Percentiles rank a stretch among this genome's conserved stretches.
Evolutionary conservation across 2,113 vertebrate species (phyloP).

Genomic region (Aspidoscelis tigris): DNA sequence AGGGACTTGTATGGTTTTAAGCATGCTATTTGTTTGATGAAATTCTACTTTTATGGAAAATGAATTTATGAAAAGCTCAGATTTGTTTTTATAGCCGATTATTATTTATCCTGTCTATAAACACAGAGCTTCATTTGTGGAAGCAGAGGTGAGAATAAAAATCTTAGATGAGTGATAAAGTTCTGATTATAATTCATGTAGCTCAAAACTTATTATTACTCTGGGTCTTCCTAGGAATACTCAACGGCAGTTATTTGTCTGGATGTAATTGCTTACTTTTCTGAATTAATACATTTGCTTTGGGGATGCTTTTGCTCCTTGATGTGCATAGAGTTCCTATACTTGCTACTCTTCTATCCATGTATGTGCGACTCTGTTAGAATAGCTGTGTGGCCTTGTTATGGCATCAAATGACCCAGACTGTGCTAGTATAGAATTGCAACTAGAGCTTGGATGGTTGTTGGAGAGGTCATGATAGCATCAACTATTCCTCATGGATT

Average conservation of each 20-base stretch:
- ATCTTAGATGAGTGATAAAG: background rate
- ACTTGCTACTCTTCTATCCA: background rate
- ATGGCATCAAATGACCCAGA: background rate
- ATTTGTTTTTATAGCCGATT: conserved; percentile 29
- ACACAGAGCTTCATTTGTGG: conserved; percentile 33
- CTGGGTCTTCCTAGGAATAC: background rate
- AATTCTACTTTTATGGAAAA: background rate
- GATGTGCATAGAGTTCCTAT: background rate
- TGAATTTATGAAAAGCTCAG: conserved; percentile 24
- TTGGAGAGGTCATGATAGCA: background rate
- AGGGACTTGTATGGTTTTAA: conserved; percentile 43
- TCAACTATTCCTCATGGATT: background rate
- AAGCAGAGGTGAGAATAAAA: background rate
- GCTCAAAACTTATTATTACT: background rate
- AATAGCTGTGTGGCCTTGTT: background rate
- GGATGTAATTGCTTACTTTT: background rate
- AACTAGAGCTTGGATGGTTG: background rate
- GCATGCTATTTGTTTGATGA: conserved; percentile 20
- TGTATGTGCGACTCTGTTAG: background rate
- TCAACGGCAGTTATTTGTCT: background rate
- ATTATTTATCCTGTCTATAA: conserved; percentile 35
- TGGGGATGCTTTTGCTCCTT: background rate
- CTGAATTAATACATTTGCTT: background rate
- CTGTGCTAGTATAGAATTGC: background rate
- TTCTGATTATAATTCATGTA: background rate